These are phyloP conservation scores for Poecilia velifera DNA, from an alignment of 2,797 vertebrate genomes.

Conservation along the genomic window DNA sequence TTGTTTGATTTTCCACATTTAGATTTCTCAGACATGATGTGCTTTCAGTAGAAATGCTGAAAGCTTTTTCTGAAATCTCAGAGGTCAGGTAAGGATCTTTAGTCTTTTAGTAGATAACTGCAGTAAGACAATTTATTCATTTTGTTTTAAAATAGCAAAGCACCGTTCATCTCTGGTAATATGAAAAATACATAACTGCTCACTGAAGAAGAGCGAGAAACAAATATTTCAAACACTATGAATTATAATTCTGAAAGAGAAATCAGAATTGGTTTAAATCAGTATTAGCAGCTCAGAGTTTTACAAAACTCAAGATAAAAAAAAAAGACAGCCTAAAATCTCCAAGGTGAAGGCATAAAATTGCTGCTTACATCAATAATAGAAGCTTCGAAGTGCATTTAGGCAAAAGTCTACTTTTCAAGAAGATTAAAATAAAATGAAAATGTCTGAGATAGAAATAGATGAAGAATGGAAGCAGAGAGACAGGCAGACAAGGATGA, in stretches of 20 bases:
- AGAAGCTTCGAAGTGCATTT: constrained; percentile 12
- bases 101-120: neutral
- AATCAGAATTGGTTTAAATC: neutral
- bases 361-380: constrained; percentile 13
- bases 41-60: neutral
- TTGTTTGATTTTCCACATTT: neutral
- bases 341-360: neutral
- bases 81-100: neutral
- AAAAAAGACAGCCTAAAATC: neutral
- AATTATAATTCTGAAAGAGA: neutral
- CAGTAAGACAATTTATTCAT: neutral
- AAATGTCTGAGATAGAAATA: constrained; percentile 38
- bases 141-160: neutral
- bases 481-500: constrained; percentile 39
- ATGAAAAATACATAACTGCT: neutral
- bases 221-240: neutral
- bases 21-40: neutral
- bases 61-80: neutral
- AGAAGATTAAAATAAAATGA: constrained; percentile 31
- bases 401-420: constrained; percentile 12
- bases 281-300: neutral
- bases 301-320: neutral
- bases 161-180: neutral
- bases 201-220: neutral
- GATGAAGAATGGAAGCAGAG: constrained; percentile 40